phyloP scores from a whole-genome alignment of 2,113 vertebrate species.

The Corapipo altera region DNA sequence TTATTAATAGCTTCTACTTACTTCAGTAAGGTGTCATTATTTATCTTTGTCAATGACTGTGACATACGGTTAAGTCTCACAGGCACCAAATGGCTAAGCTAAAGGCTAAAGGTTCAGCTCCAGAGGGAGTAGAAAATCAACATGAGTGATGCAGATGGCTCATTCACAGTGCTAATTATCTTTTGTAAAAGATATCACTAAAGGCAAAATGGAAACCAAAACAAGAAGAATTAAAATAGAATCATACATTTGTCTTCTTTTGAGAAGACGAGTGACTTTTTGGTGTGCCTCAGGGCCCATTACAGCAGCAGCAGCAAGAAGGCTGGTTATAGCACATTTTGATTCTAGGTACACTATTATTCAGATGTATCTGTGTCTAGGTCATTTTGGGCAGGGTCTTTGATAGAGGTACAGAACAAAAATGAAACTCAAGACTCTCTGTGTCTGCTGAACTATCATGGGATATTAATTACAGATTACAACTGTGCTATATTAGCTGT shows the following conservation, averaged over 20 bases:
- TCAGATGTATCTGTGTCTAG: not conserved
- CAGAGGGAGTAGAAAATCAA: constrained; percentile 39
- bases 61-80: constrained; percentile 46
- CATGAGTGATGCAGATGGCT: constrained; percentile 26
- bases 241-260: not conserved
- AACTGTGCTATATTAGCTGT: not conserved
- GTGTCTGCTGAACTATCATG: not conserved
- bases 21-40: constrained; percentile 43
- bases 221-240: not conserved
- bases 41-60: constrained; percentile 65
- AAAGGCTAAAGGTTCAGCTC: constrained; percentile 51
- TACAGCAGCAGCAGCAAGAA: not conserved
- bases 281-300: not conserved
- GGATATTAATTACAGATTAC: constrained; percentile 3
- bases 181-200: constrained; percentile 9
- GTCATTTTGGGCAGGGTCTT: not conserved
- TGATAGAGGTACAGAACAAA: not conserved
- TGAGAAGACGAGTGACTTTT: not conserved
- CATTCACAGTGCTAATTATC: not conserved
- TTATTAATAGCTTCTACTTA: constrained; percentile 67
- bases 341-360: not conserved
- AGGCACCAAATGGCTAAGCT: constrained; percentile 48
- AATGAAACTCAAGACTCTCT: not conserved
- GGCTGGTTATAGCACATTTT: not conserved
- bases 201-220: constrained; percentile 26